Base-by-base conservation (phyloP, 2,888 invertebrate genomes). In the Watsonalla cultraria region DNA sequence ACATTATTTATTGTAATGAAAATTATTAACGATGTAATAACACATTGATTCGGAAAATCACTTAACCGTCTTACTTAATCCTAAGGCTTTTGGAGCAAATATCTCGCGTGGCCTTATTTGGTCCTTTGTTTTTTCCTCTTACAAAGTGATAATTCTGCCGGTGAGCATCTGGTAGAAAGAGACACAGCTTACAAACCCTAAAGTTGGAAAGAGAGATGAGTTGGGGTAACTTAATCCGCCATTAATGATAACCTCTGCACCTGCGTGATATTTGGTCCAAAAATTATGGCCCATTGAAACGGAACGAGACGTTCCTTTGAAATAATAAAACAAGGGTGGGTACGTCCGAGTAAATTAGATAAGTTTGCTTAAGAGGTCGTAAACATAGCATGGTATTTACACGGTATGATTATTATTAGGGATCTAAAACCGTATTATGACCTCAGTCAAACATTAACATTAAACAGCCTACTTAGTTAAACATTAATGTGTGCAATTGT, bases 161-260 rank as follows among this genome's bases (percentile, higher is more conserved):
- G 65, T 49, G 57, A 62, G 61, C 65, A 63, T 68, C 66, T 59
- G 65, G 64, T 54, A 56, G 64, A 60, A 60, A 60, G 61, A 66
- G 60, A 68, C 45, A 49, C 54, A 45, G 46, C 47, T 48, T 52
- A 47, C 46, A 37, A 33, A 53, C 57, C 54, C 33, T 46, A 53
- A 54, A 47, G 68, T 64, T 58, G 51, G 58, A 78, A 66, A 62
- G 72, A 67, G 76, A 75, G n/a, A 55, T 54, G 61, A 54, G 14
- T 57, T 59, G 62, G 79, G 80, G 80, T 72, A 78, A 81, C 70
- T 74, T 80, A 82, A 86, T 84, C 82, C 79, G 59, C 70, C 61
- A 74, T 77, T 86, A 86, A 86, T 81, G 84, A 82, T 82, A 80
- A 78, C 76, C 75, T 77, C 74, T 75, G 78, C 86, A 87, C 86